Base-by-base conservation (phyloP, 2,113 vertebrate genomes). In the Hiodon alosoides region DNA sequence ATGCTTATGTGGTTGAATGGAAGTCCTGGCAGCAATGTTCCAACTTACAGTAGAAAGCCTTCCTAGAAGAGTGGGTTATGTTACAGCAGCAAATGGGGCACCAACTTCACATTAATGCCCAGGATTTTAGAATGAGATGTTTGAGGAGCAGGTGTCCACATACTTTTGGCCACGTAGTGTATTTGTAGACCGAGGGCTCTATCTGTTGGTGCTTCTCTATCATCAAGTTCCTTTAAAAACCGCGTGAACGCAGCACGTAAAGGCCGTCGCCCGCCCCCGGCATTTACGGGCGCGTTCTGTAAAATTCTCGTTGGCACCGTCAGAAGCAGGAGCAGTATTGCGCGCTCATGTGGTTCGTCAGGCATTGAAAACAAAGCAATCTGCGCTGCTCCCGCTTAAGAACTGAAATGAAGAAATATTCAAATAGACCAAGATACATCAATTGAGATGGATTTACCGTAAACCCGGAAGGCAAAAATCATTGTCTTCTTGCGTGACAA, bases 311-410 rank as follows among this genome's bases (percentile, higher is more conserved):
- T 50, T 59, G 53, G 51, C 73, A 52, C 64, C 53, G 31, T 55
- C 65, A 67, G 64, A 8, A 67, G 46, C 64, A 67, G 59, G 73
- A 65, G 73, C 64, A 54, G 10, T 55, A 73, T 52, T 53, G 16
- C 72, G 72, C 72, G 72, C 72, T 52, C 72, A 51, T 31, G 72
- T 46, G 60, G 47, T 48, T 66, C 60, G 51, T 47, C 48, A 47
- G 65, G 47, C 64, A 55, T 66, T 67, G 73, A 47, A 67, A 59
- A 75, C 73, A 75, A 75, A 75, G 73, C 73, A n/a, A 67, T 67
- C 72, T 54, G 64, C 64, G 53, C 73, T 62, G 47, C 52, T 64
- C 52, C 57, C 60, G 48, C 59, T 52, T 50, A 14, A 64, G 58
- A 73, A 17, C 71, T 31, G 72, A 52, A 62, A 53, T 53, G 4